Base-by-base conservation (phyloP, 2,888 invertebrate species). In the Germaria angustata region DNA sequence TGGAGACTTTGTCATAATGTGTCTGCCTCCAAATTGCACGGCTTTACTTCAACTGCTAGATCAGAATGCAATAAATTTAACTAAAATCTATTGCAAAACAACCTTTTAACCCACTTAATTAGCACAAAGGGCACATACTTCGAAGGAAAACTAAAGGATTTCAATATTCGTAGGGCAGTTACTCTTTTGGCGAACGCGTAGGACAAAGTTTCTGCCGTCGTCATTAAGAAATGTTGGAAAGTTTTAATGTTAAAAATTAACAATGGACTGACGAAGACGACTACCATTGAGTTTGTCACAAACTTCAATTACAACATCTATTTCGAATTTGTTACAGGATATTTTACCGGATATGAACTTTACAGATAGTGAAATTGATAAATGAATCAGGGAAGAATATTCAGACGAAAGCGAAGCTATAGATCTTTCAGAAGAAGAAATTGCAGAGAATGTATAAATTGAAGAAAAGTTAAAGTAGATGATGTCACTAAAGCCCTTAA, bases 21-120 rank as follows among this genome's bases (percentile, higher is more conserved):
- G 46, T 20, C 46, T 65, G 13, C 46, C 63, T 32, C 34, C 46
- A 13, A 65, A 65, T 34, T 49, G 49, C 49, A 51, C 66, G n/a
- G 22, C 24, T 9, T 34, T 51, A 34, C 20, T 66, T 20, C 39
- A 66, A 51, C 66, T 51, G 5, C 36, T 51, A 36, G 36, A 65
- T n/a, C 49, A 65, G 46, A 65, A 65, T 51, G 32, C 17, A 63
- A 63, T 63, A 32, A 63, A 63, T 34, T 63, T 63, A 44, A 63
- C 63, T 28, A 63, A 63, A 46, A 3, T 44, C 5, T 46, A 5
- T 32, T 32, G 46, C 17, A 59, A 59, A 41, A 59, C 44, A 24
- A 39, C 13, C 46, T 44, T 63, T 17, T 15, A 44, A 8, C n/a
- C 44, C 61, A 61, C 51, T 49, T 49, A 17, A 8, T 51, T 49